phyloP scores from a whole-genome alignment of 2,888 invertebrate species.

The Lepidochrysops patricia region DNA sequence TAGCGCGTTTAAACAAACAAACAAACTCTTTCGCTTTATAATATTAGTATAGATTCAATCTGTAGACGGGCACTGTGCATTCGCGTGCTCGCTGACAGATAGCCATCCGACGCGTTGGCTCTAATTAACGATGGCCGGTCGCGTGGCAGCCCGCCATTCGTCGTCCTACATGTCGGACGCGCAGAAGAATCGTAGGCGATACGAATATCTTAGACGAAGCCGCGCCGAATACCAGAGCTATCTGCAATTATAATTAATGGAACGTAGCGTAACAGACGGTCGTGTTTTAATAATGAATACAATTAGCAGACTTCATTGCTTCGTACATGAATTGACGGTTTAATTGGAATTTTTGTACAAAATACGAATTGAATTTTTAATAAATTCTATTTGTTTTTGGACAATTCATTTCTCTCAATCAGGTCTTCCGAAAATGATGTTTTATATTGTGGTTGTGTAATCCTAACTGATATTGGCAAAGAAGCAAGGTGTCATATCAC shows the following conservation, averaged over 20 bases:
- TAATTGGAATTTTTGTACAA: slow-evolving; percentile 4
- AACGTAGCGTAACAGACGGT: slow-evolving; percentile 38
- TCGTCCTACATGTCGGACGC: slow-evolving; percentile 59
- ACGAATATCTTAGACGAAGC: slow-evolving; percentile 64
- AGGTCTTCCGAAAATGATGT: background rate
- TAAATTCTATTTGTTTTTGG: background rate
- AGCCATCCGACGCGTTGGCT: slow-evolving; percentile 59
- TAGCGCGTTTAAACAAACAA: no score
- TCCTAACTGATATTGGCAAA: no score
- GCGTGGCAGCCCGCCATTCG: slow-evolving; percentile 63
- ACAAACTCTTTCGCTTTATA: no score
- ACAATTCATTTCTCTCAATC: background rate
- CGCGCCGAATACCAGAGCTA: slow-evolving; percentile 41
- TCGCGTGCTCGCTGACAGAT: slow-evolving; percentile 64
- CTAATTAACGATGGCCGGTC: slow-evolving; percentile 63
- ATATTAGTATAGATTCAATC: no score
- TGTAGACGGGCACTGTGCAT: slow-evolving; percentile 37
- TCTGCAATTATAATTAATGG: slow-evolving; percentile 59
- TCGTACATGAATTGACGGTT: slow-evolving; percentile 8
- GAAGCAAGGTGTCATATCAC: no score
- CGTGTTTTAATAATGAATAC: slow-evolving; percentile 22
- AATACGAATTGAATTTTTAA: background rate
- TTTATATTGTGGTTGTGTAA: background rate
- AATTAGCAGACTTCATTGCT: slow-evolving; percentile 10
- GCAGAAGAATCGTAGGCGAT: slow-evolving; percentile 68